Conservation (phyloP, 35 echinoderm and acorn worm species). For the Acanthaster planci region DNA sequence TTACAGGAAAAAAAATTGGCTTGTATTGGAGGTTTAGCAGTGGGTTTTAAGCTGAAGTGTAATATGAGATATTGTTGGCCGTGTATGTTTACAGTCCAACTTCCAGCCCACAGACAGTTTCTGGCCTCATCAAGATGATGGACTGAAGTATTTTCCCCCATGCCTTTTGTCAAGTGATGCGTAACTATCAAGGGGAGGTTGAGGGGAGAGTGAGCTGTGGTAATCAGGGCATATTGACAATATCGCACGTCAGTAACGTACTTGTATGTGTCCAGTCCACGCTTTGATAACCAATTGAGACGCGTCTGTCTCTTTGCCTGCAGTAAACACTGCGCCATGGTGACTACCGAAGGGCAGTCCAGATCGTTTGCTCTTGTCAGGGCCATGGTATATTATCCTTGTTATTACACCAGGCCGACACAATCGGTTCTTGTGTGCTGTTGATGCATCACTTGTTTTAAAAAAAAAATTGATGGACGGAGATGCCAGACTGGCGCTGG, state of each 20-base stretch:
- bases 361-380: too few relatives aligned
- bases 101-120: too few relatives aligned
- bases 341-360: background rate
- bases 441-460: background rate
- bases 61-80: too few relatives aligned
- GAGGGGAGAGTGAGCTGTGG: background rate
- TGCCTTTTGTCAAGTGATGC: constrained; percentile 17
- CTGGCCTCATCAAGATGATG: too few relatives aligned
- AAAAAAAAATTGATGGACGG: background rate
- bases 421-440: background rate
- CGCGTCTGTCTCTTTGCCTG: background rate
- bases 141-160: background rate
- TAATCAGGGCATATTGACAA: constrained; percentile 23
- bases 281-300: constrained; percentile 16
- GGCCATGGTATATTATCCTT: too few relatives aligned
- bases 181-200: constrained; percentile 8
- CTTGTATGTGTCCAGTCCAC: constrained; percentile 8
- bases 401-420: too few relatives aligned
- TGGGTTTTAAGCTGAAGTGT: too few relatives aligned
- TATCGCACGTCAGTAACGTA: background rate
- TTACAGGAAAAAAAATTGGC: too few relatives aligned
- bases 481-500: constrained; percentile 13
- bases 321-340: constrained; percentile 19
- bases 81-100: too few relatives aligned
- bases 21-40: too few relatives aligned